phyloP scores from a whole-genome alignment of 2,797 vertebrate genomes.

The Anomalospiza imberbis region DNA sequence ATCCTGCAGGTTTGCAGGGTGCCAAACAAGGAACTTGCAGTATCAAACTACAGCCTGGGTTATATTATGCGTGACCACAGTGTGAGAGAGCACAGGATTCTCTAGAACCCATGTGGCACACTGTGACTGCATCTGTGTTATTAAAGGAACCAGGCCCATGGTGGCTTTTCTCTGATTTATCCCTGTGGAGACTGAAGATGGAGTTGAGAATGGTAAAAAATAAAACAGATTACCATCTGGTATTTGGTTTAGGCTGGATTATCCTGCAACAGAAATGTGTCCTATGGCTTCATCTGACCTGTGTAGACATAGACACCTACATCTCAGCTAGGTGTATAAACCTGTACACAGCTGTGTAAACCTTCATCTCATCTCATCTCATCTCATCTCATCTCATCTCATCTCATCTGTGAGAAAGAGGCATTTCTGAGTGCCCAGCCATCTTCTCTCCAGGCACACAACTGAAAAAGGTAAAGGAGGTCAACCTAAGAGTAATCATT shows the following conservation, averaged over 20 bases:
- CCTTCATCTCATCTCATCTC: neutral
- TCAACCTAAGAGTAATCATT: neutral
- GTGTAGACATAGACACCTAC: neutral
- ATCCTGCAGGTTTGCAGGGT: neutral
- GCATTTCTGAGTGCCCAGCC: neutral
- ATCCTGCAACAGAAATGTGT: neutral
- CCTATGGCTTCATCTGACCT: neutral
- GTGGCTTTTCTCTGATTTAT: neutral
- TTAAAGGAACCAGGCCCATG: neutral
- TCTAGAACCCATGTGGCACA: rapidly evolving
- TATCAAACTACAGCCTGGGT: neutral
- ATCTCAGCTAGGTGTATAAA: neutral
- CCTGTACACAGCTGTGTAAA: neutral
- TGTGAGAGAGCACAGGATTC: neutral
- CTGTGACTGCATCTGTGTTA: rapidly evolving
- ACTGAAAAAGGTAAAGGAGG: neutral
- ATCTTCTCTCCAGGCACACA: neutral
- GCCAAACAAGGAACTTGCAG: neutral
- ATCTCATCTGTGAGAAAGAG: neutral
- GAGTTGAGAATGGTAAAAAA: neutral
- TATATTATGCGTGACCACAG: neutral
- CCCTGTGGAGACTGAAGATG: neutral
- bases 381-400: neutral
- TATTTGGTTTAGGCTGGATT: neutral
- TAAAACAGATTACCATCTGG: neutral